These are phyloP conservation scores for Nesometra sesokonis DNA, from an alignment of 35 echinoderm and acorn worm species.

Conservation along the genomic window DNA sequence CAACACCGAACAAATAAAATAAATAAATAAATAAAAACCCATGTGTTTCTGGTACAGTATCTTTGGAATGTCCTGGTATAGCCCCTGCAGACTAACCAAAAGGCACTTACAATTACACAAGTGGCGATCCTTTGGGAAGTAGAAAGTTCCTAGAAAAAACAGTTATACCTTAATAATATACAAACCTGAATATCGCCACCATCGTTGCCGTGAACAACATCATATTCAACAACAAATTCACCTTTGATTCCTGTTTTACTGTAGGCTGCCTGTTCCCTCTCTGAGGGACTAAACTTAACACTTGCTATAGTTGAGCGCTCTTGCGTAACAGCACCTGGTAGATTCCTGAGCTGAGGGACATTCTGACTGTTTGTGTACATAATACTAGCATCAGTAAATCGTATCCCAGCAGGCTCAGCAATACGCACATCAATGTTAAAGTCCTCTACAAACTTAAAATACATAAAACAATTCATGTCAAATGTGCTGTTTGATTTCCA, in stretches of 20 bases:
- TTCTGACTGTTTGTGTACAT: background rate
- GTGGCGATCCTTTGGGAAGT: no score
- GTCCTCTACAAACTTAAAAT: conserved; percentile 55
- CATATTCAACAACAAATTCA: conserved; percentile 76
- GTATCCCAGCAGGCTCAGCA: conserved; percentile 65
- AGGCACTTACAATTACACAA: no score
- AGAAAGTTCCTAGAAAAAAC: no score
- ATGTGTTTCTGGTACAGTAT: no score
- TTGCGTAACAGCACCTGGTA: background rate
- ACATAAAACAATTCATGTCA: no score
- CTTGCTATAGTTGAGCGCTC: background rate
- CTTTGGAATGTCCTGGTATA: no score
- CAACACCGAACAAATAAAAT: no score
- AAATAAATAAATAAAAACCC: no score
- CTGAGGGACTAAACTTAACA: background rate
- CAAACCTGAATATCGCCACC: conserved; percentile 79
- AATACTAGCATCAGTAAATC: background rate
- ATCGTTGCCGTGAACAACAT: conserved; percentile 55
- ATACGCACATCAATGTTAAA: conserved; percentile 48
- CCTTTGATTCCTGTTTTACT: conserved; percentile 56
- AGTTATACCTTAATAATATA: no score
- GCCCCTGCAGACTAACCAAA: no score
- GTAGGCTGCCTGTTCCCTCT: conserved; percentile 30
- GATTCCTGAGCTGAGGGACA: background rate
- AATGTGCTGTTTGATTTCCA: no score